phyloP scores from a whole-genome alignment of 1,140 invertebrate species.

The Steinernema feltiae region DNA sequence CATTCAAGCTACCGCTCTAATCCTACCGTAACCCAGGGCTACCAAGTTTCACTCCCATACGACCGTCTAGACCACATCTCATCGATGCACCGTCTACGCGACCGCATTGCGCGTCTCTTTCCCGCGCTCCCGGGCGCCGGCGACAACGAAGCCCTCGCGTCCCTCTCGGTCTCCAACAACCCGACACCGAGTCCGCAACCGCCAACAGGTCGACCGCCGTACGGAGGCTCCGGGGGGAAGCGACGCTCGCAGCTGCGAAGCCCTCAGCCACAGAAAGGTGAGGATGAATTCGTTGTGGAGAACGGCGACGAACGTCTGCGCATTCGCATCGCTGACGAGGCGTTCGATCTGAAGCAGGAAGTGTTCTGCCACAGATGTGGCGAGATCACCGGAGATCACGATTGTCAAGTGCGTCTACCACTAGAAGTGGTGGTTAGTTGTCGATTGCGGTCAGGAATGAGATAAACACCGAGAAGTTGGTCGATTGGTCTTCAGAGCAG shows the following conservation, averaged over 20 bases:
- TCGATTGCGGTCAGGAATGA: too few relatives aligned
- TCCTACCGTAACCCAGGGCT: constrained; percentile 26
- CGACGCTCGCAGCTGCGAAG: not conserved
- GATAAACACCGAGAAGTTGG: too few relatives aligned
- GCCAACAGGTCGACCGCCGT: not conserved
- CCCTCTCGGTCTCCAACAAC: not conserved
- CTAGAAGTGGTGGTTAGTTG: too few relatives aligned
- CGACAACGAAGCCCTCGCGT: not conserved
- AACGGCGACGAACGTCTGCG: not conserved
- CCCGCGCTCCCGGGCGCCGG: not conserved
- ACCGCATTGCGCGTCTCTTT: constrained; percentile 14
- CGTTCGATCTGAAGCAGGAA: not conserved
- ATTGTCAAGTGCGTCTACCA: constrained; percentile 6
- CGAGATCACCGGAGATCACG: not conserved
- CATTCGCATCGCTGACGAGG: not conserved
- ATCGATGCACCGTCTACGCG: constrained; percentile 18
- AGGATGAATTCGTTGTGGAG: not conserved
- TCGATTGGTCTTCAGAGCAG: too few relatives aligned
- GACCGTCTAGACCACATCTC: constrained; percentile 30
- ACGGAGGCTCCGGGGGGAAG: not conserved
- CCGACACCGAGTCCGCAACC: not conserved
- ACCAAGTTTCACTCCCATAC: constrained; percentile 31
- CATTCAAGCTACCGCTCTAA: not conserved
- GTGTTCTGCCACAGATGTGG: not conserved
- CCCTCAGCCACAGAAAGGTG: not conserved